These are phyloP conservation scores for Scyliorhinus canicula DNA, from an alignment of 2,797 vertebrate species.

Conservation along the genomic window DNA sequence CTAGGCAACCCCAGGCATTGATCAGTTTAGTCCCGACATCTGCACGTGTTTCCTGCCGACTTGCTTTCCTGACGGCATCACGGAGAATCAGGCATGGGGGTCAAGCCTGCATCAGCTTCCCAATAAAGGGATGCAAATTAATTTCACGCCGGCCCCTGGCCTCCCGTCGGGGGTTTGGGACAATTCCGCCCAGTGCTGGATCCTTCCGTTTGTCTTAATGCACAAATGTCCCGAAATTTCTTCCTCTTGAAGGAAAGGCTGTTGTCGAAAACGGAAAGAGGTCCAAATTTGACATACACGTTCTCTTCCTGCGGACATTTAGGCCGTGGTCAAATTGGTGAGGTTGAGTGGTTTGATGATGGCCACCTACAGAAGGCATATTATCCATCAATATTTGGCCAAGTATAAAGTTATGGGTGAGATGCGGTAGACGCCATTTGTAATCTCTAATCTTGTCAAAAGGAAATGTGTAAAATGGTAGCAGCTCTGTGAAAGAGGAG, in stretches of 20 bases:
- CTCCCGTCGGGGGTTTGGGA: no score
- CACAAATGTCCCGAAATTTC: background rate
- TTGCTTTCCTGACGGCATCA: no score
- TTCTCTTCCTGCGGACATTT: background rate
- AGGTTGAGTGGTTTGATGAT: no score
- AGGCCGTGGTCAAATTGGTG: background rate
- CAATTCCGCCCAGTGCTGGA: background rate
- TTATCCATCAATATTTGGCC: background rate
- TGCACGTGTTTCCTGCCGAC: no score
- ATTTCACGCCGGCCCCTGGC: no score
- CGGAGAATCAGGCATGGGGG: no score
- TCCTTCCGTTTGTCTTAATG: background rate
- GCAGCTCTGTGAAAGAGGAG: constrained; percentile 38
- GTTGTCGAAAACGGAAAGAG: background rate
- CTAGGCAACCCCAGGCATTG: no score
- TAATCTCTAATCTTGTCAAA: background rate
- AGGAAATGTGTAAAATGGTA: background rate
- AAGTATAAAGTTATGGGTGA: background rate
- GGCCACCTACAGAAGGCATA: background rate
- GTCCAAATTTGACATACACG: background rate
- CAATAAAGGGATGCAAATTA: no score
- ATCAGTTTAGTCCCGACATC: no score
- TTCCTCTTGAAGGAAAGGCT: background rate
- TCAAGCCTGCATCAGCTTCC: no score
- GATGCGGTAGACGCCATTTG: background rate